Evolutionary conservation across 2,113 vertebrate species (phyloP), one percentile per base, ranked within the genome.

Genomic region (Fukomys damarensis): DNA sequence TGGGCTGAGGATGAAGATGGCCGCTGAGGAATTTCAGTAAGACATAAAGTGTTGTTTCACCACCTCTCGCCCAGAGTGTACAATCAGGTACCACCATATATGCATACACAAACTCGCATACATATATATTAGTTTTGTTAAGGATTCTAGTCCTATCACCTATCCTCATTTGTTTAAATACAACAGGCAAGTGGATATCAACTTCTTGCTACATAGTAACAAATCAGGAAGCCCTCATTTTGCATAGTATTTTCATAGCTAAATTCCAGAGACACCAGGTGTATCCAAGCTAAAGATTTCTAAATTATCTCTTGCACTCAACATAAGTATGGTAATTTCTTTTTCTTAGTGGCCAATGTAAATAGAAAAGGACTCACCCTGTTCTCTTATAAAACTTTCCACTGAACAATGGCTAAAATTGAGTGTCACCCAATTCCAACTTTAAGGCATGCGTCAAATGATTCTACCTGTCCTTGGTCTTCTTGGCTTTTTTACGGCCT

Each of bases 161-260:
- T 9, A 41, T 30, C 9, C 3, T 26, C 9, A 35, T 58, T 66
- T 74, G 7, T 54, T 92, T 58, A 87, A 68, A 85, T 85, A 17
- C 30, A 38, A 46, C 43, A 66, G 58, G 28, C 56, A 93, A 72
- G 49, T 56, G 32, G 32, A 20, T 41, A 66, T 82, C 41, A 58
- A 43, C 19, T 86, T 95, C 38, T 43, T 86, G 7, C 63, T 89
- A 90, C 46, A 35, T 65, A 65, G 32, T 82, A 52, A 86, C 61
- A 65, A 35, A 66, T 68, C 65, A 52, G 16, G 12, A 94, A 94
- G 83, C 12, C 16, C 52, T 76, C 28, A 61, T 46, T 66, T 88
- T 91, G 46, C 52, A 41, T 22, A 77, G n/a, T 11, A 82, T 92
- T 89, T 96, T 79, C 77, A 65, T 63, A 76, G 26, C 80, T 84